phyloP scores from a whole-genome alignment of 2,888 invertebrate species.

The Emesis russula region DNA sequence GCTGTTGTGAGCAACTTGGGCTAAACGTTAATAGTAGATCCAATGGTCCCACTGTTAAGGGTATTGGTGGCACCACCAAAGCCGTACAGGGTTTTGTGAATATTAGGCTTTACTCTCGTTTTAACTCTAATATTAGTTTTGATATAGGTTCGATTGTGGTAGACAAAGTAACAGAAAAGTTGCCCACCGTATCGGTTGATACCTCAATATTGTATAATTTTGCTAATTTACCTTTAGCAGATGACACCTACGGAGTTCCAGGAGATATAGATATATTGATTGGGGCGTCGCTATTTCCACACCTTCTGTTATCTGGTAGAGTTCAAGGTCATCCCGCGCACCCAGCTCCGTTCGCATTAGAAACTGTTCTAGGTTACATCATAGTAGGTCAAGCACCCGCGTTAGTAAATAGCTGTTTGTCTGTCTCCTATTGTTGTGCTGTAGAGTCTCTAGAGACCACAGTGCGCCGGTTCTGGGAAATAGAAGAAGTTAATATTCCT shows the following conservation, averaged over 20 bases:
- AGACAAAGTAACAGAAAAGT: conserved; percentile 49
- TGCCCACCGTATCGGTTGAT: conserved; percentile 47
- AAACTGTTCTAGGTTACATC: conserved; percentile 63
- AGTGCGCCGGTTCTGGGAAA: not conserved
- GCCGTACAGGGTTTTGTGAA: conserved; percentile 29
- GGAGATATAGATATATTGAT: conserved; percentile 59
- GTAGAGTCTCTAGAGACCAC: conserved; percentile 16
- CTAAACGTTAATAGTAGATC: conserved; percentile 7
- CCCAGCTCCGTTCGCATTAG: conserved; percentile 17
- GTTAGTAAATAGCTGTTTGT: not conserved
- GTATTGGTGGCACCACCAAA: conserved; percentile 42
- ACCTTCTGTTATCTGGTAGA: conserved; percentile 33
- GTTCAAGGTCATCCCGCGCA: conserved; percentile 7
- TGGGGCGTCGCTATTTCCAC: conserved; percentile 64
- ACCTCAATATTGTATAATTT: conserved; percentile 26
- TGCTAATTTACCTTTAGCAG: conserved; percentile 56
- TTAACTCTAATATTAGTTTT: conserved; percentile 38
- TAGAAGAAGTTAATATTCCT: not conserved
- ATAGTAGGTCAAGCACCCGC: conserved; percentile 43
- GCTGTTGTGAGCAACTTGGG: conserved; percentile 23
- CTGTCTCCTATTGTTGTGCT: conserved; percentile 33
- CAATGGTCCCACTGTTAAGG: conserved; percentile 30
- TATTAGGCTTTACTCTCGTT: conserved; percentile 43
- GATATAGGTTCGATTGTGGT: conserved; percentile 30
- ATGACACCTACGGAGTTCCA: conserved; percentile 52